phyloP scores from a whole-genome alignment of 2,797 vertebrate species.

The Clarias platycephalus region DNA sequence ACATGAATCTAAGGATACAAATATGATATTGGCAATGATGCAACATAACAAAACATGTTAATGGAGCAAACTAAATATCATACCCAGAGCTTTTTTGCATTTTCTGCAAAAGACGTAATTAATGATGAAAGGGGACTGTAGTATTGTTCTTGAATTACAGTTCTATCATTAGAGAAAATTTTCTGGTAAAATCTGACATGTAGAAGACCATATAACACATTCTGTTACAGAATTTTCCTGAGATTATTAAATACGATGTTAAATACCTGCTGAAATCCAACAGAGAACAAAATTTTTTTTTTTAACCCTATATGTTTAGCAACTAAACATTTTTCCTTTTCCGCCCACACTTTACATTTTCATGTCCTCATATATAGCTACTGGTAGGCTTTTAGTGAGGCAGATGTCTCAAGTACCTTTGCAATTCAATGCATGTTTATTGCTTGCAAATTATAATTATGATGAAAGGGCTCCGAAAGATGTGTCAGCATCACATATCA shows the following conservation, averaged over 20 bases:
- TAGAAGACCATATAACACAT: neutral
- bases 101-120: neutral
- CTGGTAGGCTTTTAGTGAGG: neutral
- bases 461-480: conserved; percentile 17
- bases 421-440: conserved; percentile 23
- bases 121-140: neutral
- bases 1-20: neutral
- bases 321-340: neutral
- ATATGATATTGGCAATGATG: neutral
- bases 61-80: neutral
- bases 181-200: neutral
- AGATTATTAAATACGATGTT: neutral
- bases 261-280: neutral
- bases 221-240: neutral
- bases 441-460: conserved; percentile 32
- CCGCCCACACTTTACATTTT: neutral
- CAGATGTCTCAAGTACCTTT: conserved; percentile 28
- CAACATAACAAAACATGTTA: neutral
- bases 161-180: neutral
- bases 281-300: too few relatives aligned
- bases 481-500: conserved; percentile 11
- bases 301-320: neutral
- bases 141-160: neutral
- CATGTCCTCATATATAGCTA: neutral
- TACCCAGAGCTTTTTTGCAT: neutral